Evolutionary conservation across 2,797 vertebrate genomes (phyloP).

Genomic region (Iguana delicatissima): DNA sequence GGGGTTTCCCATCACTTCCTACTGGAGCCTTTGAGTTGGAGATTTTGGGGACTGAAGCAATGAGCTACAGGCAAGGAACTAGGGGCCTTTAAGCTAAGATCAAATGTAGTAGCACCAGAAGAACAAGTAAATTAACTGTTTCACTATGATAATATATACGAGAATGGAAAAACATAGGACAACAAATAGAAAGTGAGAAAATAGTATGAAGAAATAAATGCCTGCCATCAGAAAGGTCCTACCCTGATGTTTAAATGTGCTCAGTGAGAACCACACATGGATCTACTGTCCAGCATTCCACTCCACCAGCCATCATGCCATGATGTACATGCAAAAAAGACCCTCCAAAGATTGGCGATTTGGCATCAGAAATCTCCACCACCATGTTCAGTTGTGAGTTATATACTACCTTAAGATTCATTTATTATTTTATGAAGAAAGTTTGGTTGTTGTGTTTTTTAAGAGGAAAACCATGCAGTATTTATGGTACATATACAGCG

Average conservation of each 20-base stretch:
- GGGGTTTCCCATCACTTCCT: no score
- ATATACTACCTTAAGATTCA: not conserved
- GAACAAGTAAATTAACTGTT: not conserved
- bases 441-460: not conserved
- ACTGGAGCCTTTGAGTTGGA: no score
- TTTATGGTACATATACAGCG: slow-evolving; percentile 18
- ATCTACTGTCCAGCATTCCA: no score
- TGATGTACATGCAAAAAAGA: no score
- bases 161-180: not conserved
- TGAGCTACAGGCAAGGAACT: no score
- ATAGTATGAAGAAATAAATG: not conserved
- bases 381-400: not conserved
- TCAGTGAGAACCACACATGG: not conserved
- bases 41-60: no score
- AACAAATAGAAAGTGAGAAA: not conserved
- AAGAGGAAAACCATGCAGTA: not conserved
- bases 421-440: not conserved
- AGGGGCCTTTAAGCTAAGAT: no score
- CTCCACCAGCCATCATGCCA: no score
- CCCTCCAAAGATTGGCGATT: no score
- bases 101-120: not conserved
- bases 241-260: not conserved
- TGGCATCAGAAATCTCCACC: no score
- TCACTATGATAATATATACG: not conserved
- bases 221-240: not conserved